Conservation (phyloP, 1,140 invertebrate genomes). For the Apis dorsata region DNA sequence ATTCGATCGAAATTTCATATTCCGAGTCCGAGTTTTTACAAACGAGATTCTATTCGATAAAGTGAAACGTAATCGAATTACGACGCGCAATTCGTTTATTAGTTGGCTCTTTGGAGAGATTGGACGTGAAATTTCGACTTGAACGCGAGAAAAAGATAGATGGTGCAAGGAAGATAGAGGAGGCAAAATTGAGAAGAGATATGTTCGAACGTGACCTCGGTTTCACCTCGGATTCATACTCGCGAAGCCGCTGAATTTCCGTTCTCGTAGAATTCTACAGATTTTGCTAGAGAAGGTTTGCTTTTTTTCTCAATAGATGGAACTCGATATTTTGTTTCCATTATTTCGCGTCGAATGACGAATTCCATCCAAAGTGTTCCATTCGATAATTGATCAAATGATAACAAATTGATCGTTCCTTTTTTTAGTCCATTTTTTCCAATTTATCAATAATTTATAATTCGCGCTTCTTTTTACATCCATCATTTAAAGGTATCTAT, state of each 20-base stretch:
- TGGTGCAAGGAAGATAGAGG: not conserved
- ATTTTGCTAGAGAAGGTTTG: conserved; percentile 55
- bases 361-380: no score
- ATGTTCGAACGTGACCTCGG: conserved; percentile 46
- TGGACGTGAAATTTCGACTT: conserved; percentile 27
- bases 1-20: no score
- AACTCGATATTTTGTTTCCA: not conserved
- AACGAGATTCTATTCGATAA: not conserved
- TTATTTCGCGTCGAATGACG: not conserved
- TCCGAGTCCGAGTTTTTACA: no score
- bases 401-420: no score
- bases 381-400: no score
- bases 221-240: conserved; percentile 58
- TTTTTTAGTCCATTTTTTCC: no score
- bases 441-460: no score
- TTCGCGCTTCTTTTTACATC: no score
- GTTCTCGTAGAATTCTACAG: conserved; percentile 49
- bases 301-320: conserved; percentile 63
- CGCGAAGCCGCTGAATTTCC: conserved; percentile 55
- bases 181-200: conserved; percentile 43
- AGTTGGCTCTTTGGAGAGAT: conserved; percentile 52
- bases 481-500: no score
- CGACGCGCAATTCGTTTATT: not conserved
- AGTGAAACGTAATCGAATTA: not conserved
- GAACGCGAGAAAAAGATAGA: not conserved